A percentile compares a stretch with the other conserved stretches of the same genome.
Evolutionary conservation across 1,140 invertebrate species (phyloP).

Genomic region (Himalopsyche phryganea): DNA sequence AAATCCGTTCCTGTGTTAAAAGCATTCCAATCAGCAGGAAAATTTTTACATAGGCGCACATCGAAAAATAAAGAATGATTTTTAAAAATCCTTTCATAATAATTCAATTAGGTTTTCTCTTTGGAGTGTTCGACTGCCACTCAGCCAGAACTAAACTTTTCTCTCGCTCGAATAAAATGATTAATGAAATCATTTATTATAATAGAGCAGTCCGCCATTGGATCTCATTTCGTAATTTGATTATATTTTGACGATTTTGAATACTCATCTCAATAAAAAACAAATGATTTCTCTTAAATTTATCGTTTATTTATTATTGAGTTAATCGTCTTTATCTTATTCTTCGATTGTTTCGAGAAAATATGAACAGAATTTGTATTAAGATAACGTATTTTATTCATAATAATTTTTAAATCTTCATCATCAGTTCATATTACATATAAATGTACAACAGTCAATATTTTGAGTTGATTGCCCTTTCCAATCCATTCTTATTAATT

Average conservation of each 20-base stretch:
- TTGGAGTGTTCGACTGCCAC: constrained; percentile 8
- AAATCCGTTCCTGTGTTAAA: constrained; percentile 5
- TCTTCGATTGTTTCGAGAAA: too few relatives aligned
- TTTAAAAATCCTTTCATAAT: constrained; percentile 34
- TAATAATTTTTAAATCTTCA: too few relatives aligned
- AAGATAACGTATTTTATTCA: too few relatives aligned
- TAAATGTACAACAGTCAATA: too few relatives aligned
- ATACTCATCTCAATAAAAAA: too few relatives aligned
- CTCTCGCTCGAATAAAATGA: constrained; percentile 21
- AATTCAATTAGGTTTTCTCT: constrained; percentile 23
- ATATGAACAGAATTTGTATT: too few relatives aligned
- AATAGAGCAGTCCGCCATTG: constrained; percentile 22
- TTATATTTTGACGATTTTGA: not conserved
- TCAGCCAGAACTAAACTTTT: constrained; percentile 22
- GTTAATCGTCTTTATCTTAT: too few relatives aligned
- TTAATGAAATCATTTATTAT: constrained; percentile 31
- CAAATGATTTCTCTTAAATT: too few relatives aligned
- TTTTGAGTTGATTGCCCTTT: too few relatives aligned
- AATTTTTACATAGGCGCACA: constrained; percentile 8
- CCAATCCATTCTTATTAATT: too few relatives aligned
- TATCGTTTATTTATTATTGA: too few relatives aligned
- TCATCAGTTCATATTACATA: too few relatives aligned
- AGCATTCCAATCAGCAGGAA: constrained; percentile 25
- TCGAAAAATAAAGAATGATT: constrained; percentile 27
- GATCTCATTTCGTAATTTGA: constrained; percentile 14